A percentile compares a stretch with the other conserved stretches of the same genome.
Conservation (phyloP, 2,888 invertebrate species). For the Drosophila borborema region DNA sequence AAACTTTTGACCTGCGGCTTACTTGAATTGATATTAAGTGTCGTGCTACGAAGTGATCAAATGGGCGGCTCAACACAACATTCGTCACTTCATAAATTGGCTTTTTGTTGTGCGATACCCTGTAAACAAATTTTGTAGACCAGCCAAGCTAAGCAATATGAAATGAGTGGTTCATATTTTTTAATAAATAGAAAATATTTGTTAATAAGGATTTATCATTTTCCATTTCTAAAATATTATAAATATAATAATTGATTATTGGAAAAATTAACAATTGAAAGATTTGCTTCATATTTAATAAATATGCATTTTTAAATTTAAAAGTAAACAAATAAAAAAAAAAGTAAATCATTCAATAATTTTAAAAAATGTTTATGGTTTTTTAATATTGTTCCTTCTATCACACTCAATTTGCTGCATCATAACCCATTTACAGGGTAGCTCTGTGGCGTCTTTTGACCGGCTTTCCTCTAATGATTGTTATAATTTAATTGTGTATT, state of each 20-base stretch:
- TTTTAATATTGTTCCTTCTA: background rate
- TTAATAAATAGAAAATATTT: too few species aligned
- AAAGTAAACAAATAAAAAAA: too few species aligned
- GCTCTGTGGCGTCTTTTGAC: background rate
- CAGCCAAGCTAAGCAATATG: too few species aligned
- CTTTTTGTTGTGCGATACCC: constrained; percentile 44
- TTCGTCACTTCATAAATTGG: constrained; percentile 55
- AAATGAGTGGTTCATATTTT: too few species aligned
- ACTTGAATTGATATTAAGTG: constrained; percentile 42
- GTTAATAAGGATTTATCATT: too few species aligned
- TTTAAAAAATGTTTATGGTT: background rate
- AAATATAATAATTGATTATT: too few species aligned
- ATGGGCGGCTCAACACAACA: constrained; percentile 24
- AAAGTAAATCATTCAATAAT: too few species aligned
- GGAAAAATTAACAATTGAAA: too few species aligned
- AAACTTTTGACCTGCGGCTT: constrained; percentile 35
- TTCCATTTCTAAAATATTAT: too few species aligned
- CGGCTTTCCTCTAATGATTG: background rate
- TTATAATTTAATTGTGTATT: constrained; percentile 19
- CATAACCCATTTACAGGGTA: constrained; percentile 6
- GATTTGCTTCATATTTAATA: too few species aligned
- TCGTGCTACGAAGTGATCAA: constrained; percentile 28
- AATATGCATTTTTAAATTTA: too few species aligned
- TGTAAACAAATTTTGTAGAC: background rate
- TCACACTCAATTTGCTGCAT: background rate